Conservation (phyloP, 2,888 invertebrate species). For the Cyaniris semiargus region DNA sequence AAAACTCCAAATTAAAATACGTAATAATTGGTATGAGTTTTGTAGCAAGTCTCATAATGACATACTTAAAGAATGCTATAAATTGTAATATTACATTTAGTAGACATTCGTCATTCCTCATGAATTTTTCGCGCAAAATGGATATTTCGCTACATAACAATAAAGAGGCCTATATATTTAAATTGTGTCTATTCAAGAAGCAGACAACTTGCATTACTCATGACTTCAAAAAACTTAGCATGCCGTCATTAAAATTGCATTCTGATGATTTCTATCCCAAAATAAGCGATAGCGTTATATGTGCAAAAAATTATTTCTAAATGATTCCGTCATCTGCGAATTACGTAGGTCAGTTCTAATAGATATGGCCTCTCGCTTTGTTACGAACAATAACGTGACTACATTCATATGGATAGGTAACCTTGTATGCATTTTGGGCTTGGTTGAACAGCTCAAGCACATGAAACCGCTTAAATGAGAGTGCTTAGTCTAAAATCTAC, state of each 20-base stretch:
- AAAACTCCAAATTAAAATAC: no score
- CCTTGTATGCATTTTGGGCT: slow-evolving; percentile 22
- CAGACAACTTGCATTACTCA: neutral
- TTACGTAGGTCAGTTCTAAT: slow-evolving; percentile 30
- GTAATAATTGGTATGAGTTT: no score
- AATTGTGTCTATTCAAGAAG: neutral
- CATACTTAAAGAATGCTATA: no score
- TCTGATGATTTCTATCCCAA: neutral
- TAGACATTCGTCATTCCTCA: no score
- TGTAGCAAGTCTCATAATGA: no score
- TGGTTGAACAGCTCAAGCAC: neutral
- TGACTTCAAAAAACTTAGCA: neutral
- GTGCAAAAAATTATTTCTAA: slow-evolving; percentile 10
- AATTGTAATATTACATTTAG: no score
- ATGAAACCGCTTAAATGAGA: neutral
- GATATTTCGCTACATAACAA: neutral
- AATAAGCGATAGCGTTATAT: neutral
- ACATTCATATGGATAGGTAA: neutral
- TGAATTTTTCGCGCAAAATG: neutral
- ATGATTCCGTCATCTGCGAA: slow-evolving; percentile 27
- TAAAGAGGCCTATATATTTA: no score
- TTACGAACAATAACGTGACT: slow-evolving; percentile 8
- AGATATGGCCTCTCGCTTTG: slow-evolving; percentile 27
- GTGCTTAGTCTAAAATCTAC: no score
- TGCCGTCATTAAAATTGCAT: neutral